Evolutionary conservation across 2,888 invertebrate genomes (phyloP), one percentile per base, ranked within the genome.

Genomic region (Drosophila lacicola): DNA sequence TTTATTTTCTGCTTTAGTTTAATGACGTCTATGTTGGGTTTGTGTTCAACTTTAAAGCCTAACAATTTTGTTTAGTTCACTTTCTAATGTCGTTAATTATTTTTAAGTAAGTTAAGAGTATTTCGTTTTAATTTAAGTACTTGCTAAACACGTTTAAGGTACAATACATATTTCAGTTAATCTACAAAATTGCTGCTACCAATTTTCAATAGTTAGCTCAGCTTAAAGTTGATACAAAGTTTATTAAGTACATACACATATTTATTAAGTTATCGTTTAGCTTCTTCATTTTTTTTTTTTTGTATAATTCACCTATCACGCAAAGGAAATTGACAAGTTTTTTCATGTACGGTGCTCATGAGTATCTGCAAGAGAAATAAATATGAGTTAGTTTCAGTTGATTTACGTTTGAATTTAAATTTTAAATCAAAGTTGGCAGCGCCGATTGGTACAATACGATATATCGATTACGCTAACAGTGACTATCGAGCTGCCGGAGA

Each of bases 341-440:
- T 92, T 92, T 94, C 93, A 95, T 94, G 95, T 95, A 93, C 94
- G 95, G 93, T 95, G 95, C 92, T 95, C 95, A 93, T 95, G 95
- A 92, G 95, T 95, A 95, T 95, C 95, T 95, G 95, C 1, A 88
- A 88, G 5, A 58, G n/a, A 60, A 51, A 57, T 21, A 34, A 21
- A 56, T 39, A 29, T 19, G 1, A 13, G 0, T 37, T 39, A 17
- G 33, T 37, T 17, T 49, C n/a, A 37, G 44, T 64, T 21, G 2
- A 25, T 34, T 33, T 51, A 55, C 17, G 19, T 39, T 44, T 17
- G n/a, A 21, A 19, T 33, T 57, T 25, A 25, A 19, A 17, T 8
- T 47, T 57, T 1, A 44, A 50, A 29, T 8, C 8, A 8, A 8
- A 8, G 10, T 17, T 10, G 19, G 3, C 0, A 17, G 13, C 17